Evolutionary conservation across 2,888 invertebrate genomes (phyloP), one percentile per base, ranked within the genome.

Genomic region (Plebejus melissa): DNA sequence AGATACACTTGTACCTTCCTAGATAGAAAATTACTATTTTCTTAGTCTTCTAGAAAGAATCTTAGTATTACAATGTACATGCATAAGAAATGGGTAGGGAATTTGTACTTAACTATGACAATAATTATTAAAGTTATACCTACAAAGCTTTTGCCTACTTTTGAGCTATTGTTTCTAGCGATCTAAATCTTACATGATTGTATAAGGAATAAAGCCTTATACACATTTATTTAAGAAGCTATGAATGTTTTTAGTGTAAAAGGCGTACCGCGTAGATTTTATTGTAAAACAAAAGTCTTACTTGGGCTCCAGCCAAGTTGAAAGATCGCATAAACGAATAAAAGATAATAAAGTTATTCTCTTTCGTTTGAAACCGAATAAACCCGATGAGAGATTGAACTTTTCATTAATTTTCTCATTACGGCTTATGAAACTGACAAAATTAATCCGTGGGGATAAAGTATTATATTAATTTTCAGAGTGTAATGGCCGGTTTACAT

Each of bases 241-340:
- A 32, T 36, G 32, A 65, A 36, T 65, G 74, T 74, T 58, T 74
- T 69, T 57, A 1, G 60, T 75, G 60, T 76, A 77, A 76, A 54
- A 80, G 74, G 76, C 60, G 28, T 65, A 5, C 65, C 32, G 77
- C 75, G 74, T 77, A 71, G 74, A 75, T 78, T 74, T 76, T 74
- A 78, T 79, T 77, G 76, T 76, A 78, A 78, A 76, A 77, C 76
- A 74, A 77, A 77, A 77, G 74, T 78, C 75, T 74, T 65, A 65
- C 32, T 77, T 80, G 80, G 80, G 76, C 60, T 72, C 57, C 60
- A 76, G 80, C 80, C 80, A 80, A 78, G 65, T 79, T 78, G 77
- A 76, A 77, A 78, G 79, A 80, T 79, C 78, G 77, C 78, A 78
- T 79, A 78, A 78, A 78, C 74, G 76, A 78, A 78, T 78, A 77